Conservation (phyloP, 2,113 vertebrate species). For the Lates calcarifer region DNA sequence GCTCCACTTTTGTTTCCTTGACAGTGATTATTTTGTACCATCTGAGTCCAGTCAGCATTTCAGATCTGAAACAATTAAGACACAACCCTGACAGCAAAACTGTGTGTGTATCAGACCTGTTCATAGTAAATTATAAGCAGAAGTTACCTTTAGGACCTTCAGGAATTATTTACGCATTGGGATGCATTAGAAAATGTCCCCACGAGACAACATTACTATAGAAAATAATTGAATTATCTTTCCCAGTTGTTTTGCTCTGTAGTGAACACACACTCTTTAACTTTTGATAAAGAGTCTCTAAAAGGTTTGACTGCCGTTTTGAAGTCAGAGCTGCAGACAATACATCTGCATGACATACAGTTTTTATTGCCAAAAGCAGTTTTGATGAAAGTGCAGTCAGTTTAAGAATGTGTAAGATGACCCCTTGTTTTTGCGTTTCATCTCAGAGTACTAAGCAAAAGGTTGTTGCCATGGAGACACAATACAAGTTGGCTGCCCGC, state of each 20-base stretch:
- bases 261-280: neutral
- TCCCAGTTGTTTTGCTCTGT: neutral
- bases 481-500: conserved; percentile 89
- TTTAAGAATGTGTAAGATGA: conserved; percentile 23
- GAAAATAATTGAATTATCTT: neutral
- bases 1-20: no score
- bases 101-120: neutral
- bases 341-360: neutral
- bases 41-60: neutral
- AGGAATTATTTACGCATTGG: neutral
- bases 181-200: neutral
- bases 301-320: neutral
- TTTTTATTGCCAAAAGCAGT: conserved; percentile 10
- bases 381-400: conserved; percentile 5
- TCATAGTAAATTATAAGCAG: neutral
- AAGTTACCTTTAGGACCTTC: no score
- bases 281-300: neutral
- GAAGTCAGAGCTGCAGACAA: neutral
- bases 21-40: neutral
- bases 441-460: conserved; percentile 92
- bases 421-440: conserved; percentile 32
- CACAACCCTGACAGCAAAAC: neutral
- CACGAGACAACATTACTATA: neutral
- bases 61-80: neutral
- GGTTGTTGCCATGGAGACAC: conserved; percentile 90